Base-by-base conservation (phyloP, 2,113 vertebrate species). In the Chiloscyllium plagiosum region DNA sequence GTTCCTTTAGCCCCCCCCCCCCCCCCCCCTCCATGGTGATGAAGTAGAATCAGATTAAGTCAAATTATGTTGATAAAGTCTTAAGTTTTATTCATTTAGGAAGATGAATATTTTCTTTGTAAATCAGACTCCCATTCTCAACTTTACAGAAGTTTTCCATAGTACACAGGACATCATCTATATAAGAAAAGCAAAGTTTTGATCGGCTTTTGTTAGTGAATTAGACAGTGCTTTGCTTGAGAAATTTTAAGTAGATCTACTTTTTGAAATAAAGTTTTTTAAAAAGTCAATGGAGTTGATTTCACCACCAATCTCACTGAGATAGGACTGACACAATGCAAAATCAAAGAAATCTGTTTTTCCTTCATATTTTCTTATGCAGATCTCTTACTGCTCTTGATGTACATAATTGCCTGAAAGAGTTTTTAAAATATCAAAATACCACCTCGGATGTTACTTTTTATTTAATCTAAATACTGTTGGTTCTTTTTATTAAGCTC, bases 321-420 rank as follows among this genome's bases (percentile, higher is more conserved):
- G 13, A 83, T 17, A 83, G 37, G 37, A 22, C 4, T 42, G 20
- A 17, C 42, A 78, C 76, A n/a, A 37, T 1, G 20, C 17, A 83
- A 22, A 83, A 19, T 83, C 5, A 68, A n/a, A 93, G 29, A 61
- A 10, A 22, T 93, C 61, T 93, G 22, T 93, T 10, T 66, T 50
- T 61, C 26, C 89, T 93, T 93, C 22, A n/a, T 66, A 93, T 42
- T 68, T 33, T 66, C 29, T 90, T 56, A 29, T 33, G 29, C 52
- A 90, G 52, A 61, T 90, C 10, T 29, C 7, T 68, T 66, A 37
- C 61, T 66, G 61, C 61, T 93, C 61, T 93, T 2, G 87, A n/a
- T 93, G 89, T 68, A 93, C 89, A 93, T 66, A 10, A 26, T 93
- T 37, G 89, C n/a, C 37, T 93, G n/a, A n/a, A 93, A 93, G 50